Base-by-base conservation (phyloP, 2,797 vertebrate genomes). In the Trachops cirrhosus region DNA sequence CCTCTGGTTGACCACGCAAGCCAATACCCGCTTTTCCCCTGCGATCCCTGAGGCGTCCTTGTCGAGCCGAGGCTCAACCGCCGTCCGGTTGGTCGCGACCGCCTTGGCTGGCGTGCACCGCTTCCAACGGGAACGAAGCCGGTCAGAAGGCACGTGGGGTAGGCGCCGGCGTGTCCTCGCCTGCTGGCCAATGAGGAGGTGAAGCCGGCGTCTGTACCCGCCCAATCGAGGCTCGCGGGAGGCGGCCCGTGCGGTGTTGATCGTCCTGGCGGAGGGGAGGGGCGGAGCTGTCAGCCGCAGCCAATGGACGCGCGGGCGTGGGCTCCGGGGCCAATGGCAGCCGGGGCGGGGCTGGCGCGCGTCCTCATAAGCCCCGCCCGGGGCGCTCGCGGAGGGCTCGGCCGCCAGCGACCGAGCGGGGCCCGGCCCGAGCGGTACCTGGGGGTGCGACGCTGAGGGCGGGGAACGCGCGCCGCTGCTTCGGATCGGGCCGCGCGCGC, bases 61-160 rank as follows among this genome's bases (percentile, higher is more conserved):
- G 95, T 96, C 95, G 79, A 95, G 87, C 93, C 32, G 26, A 78
- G 52, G 7, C 9, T 2, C 0, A 4, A 0, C 1, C 0, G 0
- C 26, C 8, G 2, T 71, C 3, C 1, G 26, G 87, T 97, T 98
- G 96, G 97, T 9, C 1, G 2, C 1, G 1, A 11, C 9, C 2
- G 0, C 0, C 10, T 79, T 93, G 95, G 85, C 54, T 82, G 96
- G 90, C 78, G 96, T 92, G 83, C 0, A 0, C 6, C 0, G 0
- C 1, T 22, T 22, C 93, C 29, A 95, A 80, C 95, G 86, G 94
- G n/a, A 94, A 75, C 10, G 3, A 75, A 96, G 96, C 97, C 97
- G 97, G 97, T 97, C 97, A 95, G 91, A 83, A 18, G 96, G 93
- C 97, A 98, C 97, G 97, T 98, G 97, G 97, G 96, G 95, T 96